These are phyloP conservation scores for Drosophila dives DNA, from an alignment of 2,888 invertebrate species.

Conservation along the genomic window DNA sequence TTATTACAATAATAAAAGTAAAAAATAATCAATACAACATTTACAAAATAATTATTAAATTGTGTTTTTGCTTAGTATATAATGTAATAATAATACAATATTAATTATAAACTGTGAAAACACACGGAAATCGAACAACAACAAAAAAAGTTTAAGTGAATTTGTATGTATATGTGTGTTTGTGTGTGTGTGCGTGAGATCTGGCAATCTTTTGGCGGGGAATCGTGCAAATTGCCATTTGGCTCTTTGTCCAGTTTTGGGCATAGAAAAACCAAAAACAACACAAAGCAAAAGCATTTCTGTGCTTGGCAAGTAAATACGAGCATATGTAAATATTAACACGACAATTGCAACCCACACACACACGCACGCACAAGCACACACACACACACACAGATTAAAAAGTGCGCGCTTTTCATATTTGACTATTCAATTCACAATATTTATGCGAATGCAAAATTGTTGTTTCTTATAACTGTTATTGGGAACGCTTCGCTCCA, in stretches of 20 bases:
- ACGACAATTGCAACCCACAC: constrained; percentile 58
- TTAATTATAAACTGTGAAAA: background rate
- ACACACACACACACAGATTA: constrained; percentile 34
- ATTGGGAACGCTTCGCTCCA: constrained; percentile 25
- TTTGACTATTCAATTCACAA: constrained; percentile 70
- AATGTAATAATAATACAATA: background rate
- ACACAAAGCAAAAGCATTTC: constrained; percentile 28
- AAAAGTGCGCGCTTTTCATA: constrained; percentile 57
- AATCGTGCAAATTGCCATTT: constrained; percentile 74
- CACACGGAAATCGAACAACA: background rate
- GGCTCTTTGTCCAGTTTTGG: constrained; percentile 74
- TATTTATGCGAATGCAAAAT: constrained; percentile 55
- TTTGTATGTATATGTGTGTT: constrained; percentile 8
- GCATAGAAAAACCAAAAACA: constrained; percentile 18
- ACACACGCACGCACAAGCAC: constrained; percentile 3
- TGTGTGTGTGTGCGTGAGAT: constrained; percentile 23
- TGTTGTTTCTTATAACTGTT: constrained; percentile 45
- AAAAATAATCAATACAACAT: background rate
- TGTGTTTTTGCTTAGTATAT: background rate
- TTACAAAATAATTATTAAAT: background rate
- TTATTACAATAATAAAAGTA: background rate
- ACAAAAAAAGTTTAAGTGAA: background rate
- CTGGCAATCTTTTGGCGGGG: constrained; percentile 19
- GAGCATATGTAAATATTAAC: constrained; percentile 77
- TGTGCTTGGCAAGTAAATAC: constrained; percentile 59